Conservation (phyloP, 2,797 vertebrate genomes). For the Centroberyx gerrardi region DNA sequence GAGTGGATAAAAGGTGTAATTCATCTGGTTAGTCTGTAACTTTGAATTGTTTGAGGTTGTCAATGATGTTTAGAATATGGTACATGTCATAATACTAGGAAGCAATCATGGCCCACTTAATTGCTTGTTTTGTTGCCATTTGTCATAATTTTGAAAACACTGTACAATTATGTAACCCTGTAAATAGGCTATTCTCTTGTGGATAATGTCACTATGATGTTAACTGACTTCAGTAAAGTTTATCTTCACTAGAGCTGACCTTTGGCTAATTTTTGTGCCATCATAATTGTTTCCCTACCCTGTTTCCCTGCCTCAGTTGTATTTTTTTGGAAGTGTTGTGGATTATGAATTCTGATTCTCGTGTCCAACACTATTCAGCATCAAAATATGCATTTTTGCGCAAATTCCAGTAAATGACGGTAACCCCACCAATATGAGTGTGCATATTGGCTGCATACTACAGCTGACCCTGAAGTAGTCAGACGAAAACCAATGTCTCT, state of each 20-base stretch:
- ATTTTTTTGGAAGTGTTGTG: conserved; percentile 30
- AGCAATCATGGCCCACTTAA: not conserved
- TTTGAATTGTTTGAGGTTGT: conserved; percentile 8
- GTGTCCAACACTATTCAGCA: conserved; percentile 20
- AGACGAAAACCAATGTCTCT: conserved; percentile 15
- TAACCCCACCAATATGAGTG: conserved; percentile 59
- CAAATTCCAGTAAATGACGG: conserved; percentile 65
- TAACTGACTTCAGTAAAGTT: not conserved
- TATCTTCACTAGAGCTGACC: not conserved
- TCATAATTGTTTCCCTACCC: not conserved
- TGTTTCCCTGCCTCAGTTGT: not conserved
- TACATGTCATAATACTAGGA: not conserved
- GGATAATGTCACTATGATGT: not conserved
- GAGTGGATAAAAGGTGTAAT: conserved; percentile 8
- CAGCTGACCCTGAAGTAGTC: conserved; percentile 27
- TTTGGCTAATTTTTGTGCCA: not conserved
- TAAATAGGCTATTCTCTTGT: not conserved
- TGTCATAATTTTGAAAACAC: not conserved
- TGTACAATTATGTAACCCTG: not conserved
- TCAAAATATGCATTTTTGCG: conserved; percentile 34
- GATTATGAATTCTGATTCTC: conserved; percentile 34
- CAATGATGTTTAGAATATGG: not conserved
- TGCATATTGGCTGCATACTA: conserved; percentile 15
- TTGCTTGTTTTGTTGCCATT: conserved; percentile 1
- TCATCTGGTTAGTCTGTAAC: conserved; percentile 8